Conservation (phyloP, 2,113 vertebrate species). For the Phalacrocorax pelagicus region DNA sequence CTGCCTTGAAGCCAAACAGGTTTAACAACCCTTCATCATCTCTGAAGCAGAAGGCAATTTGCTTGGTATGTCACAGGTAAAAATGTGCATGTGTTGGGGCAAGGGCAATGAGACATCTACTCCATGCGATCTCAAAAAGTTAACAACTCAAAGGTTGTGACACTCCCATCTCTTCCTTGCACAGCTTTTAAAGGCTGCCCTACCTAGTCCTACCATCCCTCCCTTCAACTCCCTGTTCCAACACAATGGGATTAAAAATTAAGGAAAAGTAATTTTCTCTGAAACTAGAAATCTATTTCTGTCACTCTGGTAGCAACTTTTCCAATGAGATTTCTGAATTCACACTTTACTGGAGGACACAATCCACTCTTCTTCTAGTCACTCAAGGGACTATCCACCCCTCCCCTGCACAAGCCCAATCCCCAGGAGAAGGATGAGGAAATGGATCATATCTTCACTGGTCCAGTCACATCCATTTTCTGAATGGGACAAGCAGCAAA, state of each 20-base stretch:
- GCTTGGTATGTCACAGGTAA: slow-evolving; percentile 30
- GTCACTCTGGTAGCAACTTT: not conserved
- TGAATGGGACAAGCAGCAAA: not conserved
- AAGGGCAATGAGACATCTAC: slow-evolving; percentile 7
- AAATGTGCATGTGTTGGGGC: not conserved
- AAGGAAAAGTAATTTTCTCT: not conserved
- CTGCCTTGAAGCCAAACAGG: slow-evolving; percentile 63
- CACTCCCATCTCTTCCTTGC: not conserved
- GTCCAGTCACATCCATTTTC: not conserved
- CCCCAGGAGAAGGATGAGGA: not conserved
- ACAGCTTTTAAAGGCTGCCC: not conserved
- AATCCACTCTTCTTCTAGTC: not conserved
- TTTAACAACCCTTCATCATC: slow-evolving; percentile 41
- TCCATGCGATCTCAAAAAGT: not conserved
- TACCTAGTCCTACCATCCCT: not conserved
- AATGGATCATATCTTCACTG: not conserved
- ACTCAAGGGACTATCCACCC: not conserved
- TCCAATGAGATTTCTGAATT: not conserved
- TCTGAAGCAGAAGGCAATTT: slow-evolving; percentile 43
- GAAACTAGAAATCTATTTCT: not conserved
- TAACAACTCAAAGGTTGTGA: slow-evolving; percentile 10
- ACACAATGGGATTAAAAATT: not conserved
- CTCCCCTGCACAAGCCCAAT: not conserved
- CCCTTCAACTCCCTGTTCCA: not conserved
- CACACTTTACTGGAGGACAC: not conserved